Percentiles rank a stretch among this genome's conserved stretches.
Evolutionary conservation across 2,888 invertebrate genomes (phyloP).

Genomic region (Sesia apiformis): DNA sequence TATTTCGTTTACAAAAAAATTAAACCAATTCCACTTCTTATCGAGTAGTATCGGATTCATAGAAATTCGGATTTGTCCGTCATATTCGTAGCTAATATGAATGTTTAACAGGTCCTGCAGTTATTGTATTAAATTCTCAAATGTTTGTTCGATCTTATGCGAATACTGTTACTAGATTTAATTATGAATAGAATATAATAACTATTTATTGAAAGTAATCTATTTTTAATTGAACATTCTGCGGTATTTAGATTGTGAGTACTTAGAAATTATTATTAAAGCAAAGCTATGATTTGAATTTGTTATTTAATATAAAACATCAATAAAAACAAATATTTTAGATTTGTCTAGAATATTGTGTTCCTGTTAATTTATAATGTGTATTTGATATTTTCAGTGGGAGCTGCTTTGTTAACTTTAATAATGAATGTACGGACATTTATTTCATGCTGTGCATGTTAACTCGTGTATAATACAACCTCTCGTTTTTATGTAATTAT

Average conservation of each 20-base stretch:
- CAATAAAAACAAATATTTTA: conserved; percentile 42
- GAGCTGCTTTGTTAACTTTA: not conserved
- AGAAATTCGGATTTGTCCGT: conserved; percentile 28
- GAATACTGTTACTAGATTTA: conserved; percentile 24
- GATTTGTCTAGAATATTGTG: conserved; percentile 23
- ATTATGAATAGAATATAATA: no score
- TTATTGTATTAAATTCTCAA: not conserved
- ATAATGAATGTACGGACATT: not conserved
- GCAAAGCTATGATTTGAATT: conserved; percentile 13
- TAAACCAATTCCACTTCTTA: conserved; percentile 11
- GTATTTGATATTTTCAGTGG: conserved; percentile 3
- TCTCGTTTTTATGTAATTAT: conserved; percentile 44
- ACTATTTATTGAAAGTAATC: no score
- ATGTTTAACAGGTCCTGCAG: conserved; percentile 6
- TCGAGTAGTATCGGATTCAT: conserved; percentile 8
- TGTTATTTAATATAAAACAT: conserved; percentile 27
- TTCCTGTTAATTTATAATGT: conserved; percentile 10
- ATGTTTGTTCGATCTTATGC: conserved; percentile 40
- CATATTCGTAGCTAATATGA: conserved; percentile 44
- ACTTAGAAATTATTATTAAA: no score
- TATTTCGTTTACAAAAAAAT: conserved; percentile 14
- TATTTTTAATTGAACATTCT: no score
- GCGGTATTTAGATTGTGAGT: no score
- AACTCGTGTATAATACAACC: conserved; percentile 17
- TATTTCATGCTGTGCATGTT: not conserved